phyloP scores from a whole-genome alignment of 2,113 vertebrate species.

The Cephalophus harveyi region DNA sequence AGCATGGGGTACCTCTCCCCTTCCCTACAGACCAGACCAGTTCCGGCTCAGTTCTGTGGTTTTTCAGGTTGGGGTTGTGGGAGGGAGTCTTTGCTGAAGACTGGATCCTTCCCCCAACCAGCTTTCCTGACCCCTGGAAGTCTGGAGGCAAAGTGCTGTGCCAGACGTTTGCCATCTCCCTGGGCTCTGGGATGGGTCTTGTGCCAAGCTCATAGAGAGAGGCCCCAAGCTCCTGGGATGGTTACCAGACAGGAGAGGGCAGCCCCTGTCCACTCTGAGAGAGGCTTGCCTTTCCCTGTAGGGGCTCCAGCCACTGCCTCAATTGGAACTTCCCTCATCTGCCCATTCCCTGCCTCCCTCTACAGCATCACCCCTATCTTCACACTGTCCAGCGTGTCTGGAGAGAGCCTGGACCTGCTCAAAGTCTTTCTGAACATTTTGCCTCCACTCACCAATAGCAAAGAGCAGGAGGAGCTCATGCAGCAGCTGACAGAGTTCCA shows the following conservation, averaged over 20 bases:
- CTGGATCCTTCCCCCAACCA: neutral
- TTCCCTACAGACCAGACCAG: neutral
- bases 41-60: neutral
- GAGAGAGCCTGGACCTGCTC: slow-evolving; percentile 94
- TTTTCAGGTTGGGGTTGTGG: neutral
- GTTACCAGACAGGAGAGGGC: neutral
- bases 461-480: slow-evolving; percentile 98
- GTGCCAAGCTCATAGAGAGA: neutral
- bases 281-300: neutral
- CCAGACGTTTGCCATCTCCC: neutral
- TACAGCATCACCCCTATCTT: slow-evolving; percentile 96
- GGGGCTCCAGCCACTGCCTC: neutral
- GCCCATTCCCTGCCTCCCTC: slow-evolving; percentile 31
- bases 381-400: slow-evolving; percentile 95
- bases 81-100: neutral
- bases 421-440: slow-evolving; percentile 98
- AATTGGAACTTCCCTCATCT: neutral
- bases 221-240: neutral
- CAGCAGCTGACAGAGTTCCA: slow-evolving; percentile 98
- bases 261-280: neutral
- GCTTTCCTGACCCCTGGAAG: neutral
- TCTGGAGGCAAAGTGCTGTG: neutral
- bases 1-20: neutral
- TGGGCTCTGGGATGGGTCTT: neutral
- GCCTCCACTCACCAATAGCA: slow-evolving; percentile 97